These are phyloP conservation scores for Amaurobius ferox DNA, from an alignment of 2,888 invertebrate genomes.

Conservation along the genomic window DNA sequence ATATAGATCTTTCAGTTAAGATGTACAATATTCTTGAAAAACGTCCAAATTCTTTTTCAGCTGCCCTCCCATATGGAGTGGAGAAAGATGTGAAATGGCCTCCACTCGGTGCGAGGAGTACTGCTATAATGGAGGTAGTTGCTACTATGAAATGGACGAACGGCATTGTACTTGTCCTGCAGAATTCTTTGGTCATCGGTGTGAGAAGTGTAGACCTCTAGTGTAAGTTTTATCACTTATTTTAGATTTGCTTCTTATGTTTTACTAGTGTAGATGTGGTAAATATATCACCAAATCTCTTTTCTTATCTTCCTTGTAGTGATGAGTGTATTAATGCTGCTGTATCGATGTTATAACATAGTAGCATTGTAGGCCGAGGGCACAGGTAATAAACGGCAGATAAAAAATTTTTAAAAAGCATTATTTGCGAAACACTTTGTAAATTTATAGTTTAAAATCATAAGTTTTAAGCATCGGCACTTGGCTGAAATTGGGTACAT, in stretches of 20 bases:
- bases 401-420: too few species aligned
- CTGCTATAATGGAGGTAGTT: slow-evolving; percentile 83
- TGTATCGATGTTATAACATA: too few species aligned
- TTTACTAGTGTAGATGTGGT: too few species aligned
- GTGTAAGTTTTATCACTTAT: slow-evolving; percentile 31
- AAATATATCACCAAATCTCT: background rate
- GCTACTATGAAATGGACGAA: slow-evolving; percentile 76
- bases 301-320: background rate
- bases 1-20: too few species aligned
- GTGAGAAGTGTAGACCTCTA: slow-evolving; percentile 64
- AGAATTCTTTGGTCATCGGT: slow-evolving; percentile 79
- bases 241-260: background rate
- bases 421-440: too few species aligned
- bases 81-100: slow-evolving; percentile 82
- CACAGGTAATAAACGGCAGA: too few species aligned
- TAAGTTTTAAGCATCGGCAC: too few species aligned
- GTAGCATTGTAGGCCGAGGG: too few species aligned
- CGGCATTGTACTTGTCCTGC: slow-evolving; percentile 80
- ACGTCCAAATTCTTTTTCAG: slow-evolving; percentile 49
- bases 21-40: too few species aligned
- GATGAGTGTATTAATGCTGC: background rate
- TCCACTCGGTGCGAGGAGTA: slow-evolving; percentile 80
- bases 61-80: slow-evolving; percentile 83
- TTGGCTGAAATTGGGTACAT: too few species aligned
- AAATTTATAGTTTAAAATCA: too few species aligned